A percentile compares a stretch with the other conserved stretches of the same genome.
Conservation (phyloP, 2,888 invertebrate genomes). For the Pyrrhia umbra region DNA sequence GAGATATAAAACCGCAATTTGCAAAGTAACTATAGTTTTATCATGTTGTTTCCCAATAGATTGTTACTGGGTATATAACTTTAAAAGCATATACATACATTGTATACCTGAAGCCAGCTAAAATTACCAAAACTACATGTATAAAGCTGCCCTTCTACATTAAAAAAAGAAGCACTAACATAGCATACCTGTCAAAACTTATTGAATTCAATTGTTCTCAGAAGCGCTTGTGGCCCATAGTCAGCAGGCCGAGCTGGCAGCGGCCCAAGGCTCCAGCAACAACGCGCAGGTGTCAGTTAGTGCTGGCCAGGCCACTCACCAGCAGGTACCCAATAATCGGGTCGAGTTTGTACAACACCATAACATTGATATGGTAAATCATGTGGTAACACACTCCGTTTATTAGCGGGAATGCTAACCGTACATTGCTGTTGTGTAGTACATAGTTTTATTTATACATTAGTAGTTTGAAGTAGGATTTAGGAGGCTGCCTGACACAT, state of each 20-base stretch:
- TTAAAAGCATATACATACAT: too few species aligned
- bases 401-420: constrained; percentile 83
- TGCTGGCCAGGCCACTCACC: constrained; percentile 80
- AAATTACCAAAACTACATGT: too few species aligned
- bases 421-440: constrained; percentile 76
- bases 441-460: constrained; percentile 46
- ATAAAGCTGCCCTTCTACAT: too few species aligned
- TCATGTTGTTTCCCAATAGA: too few species aligned
- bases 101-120: too few species aligned
- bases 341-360: constrained; percentile 90
- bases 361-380: constrained; percentile 90
- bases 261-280: constrained; percentile 72
- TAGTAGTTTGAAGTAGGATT: constrained; percentile 35
- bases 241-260: constrained; percentile 85
- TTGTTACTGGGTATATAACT: too few species aligned
- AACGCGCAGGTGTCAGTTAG: constrained; percentile 81
- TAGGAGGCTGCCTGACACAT: constrained; percentile 11
- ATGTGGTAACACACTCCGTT: constrained; percentile 81
- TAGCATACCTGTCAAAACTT: too few species aligned
- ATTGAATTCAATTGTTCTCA: constrained; percentile 62
- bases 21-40: neutral
- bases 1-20: too few species aligned
- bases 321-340: constrained; percentile 90
- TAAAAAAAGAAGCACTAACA: too few species aligned
- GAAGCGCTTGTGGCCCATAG: constrained; percentile 86